These are phyloP conservation scores for Lagorchestes hirsutus DNA, from an alignment of 2,797 vertebrate species.

Conservation along the genomic window DNA sequence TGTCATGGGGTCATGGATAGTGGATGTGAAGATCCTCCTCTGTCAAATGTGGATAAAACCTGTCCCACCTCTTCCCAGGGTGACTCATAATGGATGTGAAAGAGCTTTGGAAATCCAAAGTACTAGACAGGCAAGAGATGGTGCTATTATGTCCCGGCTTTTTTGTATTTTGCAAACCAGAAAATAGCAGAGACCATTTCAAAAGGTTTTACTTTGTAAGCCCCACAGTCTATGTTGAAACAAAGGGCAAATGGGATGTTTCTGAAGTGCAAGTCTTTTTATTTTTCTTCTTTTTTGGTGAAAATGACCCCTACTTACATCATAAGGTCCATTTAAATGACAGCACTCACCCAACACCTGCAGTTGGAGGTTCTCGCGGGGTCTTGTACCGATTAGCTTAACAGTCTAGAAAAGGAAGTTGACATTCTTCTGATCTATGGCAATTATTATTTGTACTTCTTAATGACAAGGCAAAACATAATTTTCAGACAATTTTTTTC, in stretches of 20 bases:
- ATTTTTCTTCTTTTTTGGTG: slow-evolving; percentile 50
- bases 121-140: not conserved
- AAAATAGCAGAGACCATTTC: not conserved
- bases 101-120: slow-evolving; percentile 20
- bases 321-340: slow-evolving; percentile 74
- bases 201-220: slow-evolving; percentile 34
- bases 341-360: slow-evolving; percentile 40
- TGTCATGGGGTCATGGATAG: not conserved
- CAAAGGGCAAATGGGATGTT: slow-evolving; percentile 37
- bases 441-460: slow-evolving; percentile 74
- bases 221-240: slow-evolving; percentile 46
- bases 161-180: slow-evolving; percentile 4
- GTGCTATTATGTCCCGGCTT: not conserved
- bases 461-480: slow-evolving; percentile 66
- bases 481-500: slow-evolving; percentile 77
- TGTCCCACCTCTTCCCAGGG: not conserved
- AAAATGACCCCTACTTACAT: slow-evolving; percentile 49
- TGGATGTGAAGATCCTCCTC: not conserved
- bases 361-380: slow-evolving; percentile 61
- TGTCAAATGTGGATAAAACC: slow-evolving; percentile 1
- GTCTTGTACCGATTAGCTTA: slow-evolving; percentile 55
- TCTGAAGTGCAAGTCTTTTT: slow-evolving; percentile 16
- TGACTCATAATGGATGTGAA: not conserved
- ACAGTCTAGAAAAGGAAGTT: not conserved
- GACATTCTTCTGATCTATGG: slow-evolving; percentile 74